Percentiles rank a stretch among this genome's conserved stretches.
These are phyloP conservation scores for Heliconius hermathena DNA, from an alignment of 1,140 invertebrate species.

Conservation along the genomic window DNA sequence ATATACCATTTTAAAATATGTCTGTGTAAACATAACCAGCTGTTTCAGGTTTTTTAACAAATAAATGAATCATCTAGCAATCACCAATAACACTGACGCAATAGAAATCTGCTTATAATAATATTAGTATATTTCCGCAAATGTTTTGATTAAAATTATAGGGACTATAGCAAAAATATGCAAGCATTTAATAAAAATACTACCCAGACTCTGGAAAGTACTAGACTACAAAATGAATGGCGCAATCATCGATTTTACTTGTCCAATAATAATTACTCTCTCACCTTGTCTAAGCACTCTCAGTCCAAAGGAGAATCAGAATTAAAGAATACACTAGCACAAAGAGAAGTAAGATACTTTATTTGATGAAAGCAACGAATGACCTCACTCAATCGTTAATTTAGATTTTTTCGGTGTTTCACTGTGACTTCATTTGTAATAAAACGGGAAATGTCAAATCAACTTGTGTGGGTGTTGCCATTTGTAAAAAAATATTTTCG, in stretches of 20 bases:
- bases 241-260: constrained; percentile 25
- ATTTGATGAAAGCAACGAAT: background rate
- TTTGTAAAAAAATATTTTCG: background rate
- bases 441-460: background rate
- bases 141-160: background rate
- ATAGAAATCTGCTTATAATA: background rate
- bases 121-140: background rate
- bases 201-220: constrained; percentile 11
- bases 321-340: background rate
- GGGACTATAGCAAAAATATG: background rate
- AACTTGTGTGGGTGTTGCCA: background rate
- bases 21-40: background rate
- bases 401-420: background rate
- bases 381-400: background rate
- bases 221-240: constrained; percentile 20
- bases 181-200: background rate
- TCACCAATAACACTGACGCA: background rate
- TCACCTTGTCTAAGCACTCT: constrained; percentile 14
- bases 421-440: background rate
- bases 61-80: background rate
- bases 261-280: background rate
- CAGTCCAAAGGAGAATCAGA: background rate
- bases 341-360: background rate
- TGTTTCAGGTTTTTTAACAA: background rate
- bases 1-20: too few relatives aligned